phyloP scores from a whole-genome alignment of 2,113 vertebrate species.

The Seriola dumerili region DNA sequence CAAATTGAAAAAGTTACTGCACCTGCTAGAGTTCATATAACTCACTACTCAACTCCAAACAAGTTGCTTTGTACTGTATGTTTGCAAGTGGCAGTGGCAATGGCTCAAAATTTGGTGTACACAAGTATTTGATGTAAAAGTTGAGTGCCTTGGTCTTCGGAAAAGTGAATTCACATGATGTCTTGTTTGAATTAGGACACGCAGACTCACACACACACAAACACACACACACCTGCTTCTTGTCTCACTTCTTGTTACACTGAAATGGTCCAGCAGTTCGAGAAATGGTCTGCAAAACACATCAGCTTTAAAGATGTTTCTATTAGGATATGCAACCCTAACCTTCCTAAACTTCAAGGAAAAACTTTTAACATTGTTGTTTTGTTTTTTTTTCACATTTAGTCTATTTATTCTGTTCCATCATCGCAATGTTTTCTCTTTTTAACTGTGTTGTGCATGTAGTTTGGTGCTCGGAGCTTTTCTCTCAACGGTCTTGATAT shows the following conservation, averaged over 20 bases:
- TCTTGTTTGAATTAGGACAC: conserved; percentile 57
- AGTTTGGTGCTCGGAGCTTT: conserved; percentile 14
- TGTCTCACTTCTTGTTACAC: conserved; percentile 40
- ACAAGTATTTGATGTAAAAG: conserved; percentile 56
- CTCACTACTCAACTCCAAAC: conserved; percentile 8
- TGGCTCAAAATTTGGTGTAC: conserved; percentile 39
- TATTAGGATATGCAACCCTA: not conserved
- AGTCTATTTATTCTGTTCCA: conserved; percentile 55
- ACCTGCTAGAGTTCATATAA: conserved; percentile 7
- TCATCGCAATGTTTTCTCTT: not conserved
- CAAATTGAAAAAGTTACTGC: conserved; percentile 5
- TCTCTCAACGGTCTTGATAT: conserved; percentile 20
- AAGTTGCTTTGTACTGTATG: conserved; percentile 33
- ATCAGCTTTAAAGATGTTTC: conserved; percentile 32
- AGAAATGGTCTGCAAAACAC: conserved; percentile 19
- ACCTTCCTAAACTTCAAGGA: conserved; percentile 13
- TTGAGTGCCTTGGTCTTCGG: conserved; percentile 75
- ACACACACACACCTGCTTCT: conserved; percentile 47
- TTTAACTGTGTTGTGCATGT: conserved; percentile 49
- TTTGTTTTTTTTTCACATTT: conserved; percentile 7
- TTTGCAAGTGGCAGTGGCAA: conserved; percentile 32
- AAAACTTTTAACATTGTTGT: not conserved
- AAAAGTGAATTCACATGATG: conserved; percentile 53
- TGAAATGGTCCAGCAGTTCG: conserved; percentile 14
- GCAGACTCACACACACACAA: conserved; percentile 29